phyloP scores from a whole-genome alignment of 1,140 invertebrate genomes.

The Neuroterus valhalla region DNA sequence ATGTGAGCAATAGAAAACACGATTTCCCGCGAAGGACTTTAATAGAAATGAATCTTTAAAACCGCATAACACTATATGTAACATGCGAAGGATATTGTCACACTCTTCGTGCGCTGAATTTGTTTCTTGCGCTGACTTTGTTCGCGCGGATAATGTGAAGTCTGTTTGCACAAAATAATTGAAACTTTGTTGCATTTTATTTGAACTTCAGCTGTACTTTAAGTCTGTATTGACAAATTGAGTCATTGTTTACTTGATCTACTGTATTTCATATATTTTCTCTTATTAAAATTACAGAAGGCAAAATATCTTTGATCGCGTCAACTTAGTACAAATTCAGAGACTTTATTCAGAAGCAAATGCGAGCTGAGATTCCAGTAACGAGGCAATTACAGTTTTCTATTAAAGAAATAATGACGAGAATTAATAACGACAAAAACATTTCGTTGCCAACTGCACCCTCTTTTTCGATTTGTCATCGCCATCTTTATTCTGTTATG shows the following conservation, averaged over 20 bases:
- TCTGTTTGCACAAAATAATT: too few species aligned
- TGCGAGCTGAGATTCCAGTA: slow-evolving; percentile 49
- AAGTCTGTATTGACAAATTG: too few species aligned
- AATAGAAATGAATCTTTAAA: not conserved
- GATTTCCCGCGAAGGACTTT: not conserved
- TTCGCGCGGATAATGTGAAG: too few species aligned
- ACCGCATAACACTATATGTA: not conserved
- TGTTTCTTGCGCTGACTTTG: too few species aligned
- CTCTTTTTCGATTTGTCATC: slow-evolving; percentile 58
- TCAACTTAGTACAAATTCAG: not conserved
- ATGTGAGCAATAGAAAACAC: not conserved
- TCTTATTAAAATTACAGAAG: too few species aligned
- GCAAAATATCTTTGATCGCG: not conserved
- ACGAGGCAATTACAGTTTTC: slow-evolving; percentile 58
- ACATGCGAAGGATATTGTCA: not conserved
- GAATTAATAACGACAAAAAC: slow-evolving; percentile 65
- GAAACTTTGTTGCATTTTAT: too few species aligned
- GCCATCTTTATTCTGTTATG: slow-evolving; percentile 51
- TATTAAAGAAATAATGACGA: slow-evolving; percentile 58
- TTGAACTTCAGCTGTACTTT: too few species aligned
- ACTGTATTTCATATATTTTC: too few species aligned
- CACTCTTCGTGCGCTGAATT: not conserved
- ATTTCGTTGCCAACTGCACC: slow-evolving; percentile 51
- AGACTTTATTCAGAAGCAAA: slow-evolving; percentile 36
- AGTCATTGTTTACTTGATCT: too few species aligned